Evolutionary conservation across 2,797 vertebrate genomes (phyloP), one percentile per base, ranked within the genome.

Genomic region (Octomys mimax): DNA sequence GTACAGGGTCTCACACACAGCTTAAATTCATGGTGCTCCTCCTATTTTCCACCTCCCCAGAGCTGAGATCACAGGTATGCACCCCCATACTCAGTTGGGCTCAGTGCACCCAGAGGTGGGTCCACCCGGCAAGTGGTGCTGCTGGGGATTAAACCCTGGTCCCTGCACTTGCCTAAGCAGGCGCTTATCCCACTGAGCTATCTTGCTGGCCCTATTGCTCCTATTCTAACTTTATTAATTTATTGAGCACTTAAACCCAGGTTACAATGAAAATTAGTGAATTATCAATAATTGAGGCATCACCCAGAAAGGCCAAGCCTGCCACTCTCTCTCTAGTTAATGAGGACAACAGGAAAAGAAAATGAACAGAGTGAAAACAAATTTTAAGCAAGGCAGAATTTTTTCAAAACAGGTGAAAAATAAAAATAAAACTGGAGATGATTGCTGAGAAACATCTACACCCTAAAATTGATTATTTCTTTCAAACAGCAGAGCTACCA

Each of bases 151-250:
- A 16, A 57, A 57, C 54, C 54, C 54, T 19, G 16, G 52, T 57
- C 54, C 54, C 54, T 57, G 16, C 14, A 16, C 13, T 57, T 57
- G 16, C 16, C 14, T 57, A 57, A 57, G 54, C 14, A 57, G 54
- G 54, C 4, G 54, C 54, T 57, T 57, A 57, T 14, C 14, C 54
- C 54, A 57, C 54, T 57, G 54, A 57, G 54, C 54, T 57, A 57
- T 57, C 54, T 57, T 14, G 5, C 54, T 57, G 14, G 54, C 54
- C 54, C 54, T 57, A 14, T 18, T 57, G 33, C 64, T 91, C 36
- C 0, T 88, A 92, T 92, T 26, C 92, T 91, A 95, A 86, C 46
- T 80, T 87, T 52, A 82, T 95, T 94, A 93, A 91, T 66, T 49
- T 93, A 54, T 22, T 16, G 1, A 57, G 33, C 5, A 78, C 71